A percentile compares a stretch with the other conserved stretches of the same genome.
These are phyloP conservation scores for Paedocypris micromegethes DNA, from an alignment of 2,797 vertebrate genomes.

Conservation along the genomic window DNA sequence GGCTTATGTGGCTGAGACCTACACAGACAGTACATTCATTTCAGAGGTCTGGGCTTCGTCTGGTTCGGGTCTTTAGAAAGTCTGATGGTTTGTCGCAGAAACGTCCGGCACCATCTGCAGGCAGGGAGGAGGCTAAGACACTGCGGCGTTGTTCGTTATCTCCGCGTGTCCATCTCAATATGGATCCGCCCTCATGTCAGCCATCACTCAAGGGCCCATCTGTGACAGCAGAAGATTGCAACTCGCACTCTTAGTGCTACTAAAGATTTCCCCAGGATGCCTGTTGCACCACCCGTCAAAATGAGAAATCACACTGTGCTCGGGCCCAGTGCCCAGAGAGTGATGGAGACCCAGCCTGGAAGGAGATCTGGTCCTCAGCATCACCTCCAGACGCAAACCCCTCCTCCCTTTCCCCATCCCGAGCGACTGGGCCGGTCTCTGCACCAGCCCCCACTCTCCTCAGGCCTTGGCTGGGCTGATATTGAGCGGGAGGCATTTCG, in stretches of 20 bases:
- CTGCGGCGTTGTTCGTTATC: constrained; percentile 47
- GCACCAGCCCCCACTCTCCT: constrained; percentile 22
- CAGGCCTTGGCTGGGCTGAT: constrained; percentile 52
- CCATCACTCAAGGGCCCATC: constrained; percentile 34
- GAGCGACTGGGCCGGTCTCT: neutral
- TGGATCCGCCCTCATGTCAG: constrained; percentile 24
- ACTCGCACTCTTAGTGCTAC: constrained; percentile 49
- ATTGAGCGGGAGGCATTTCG: constrained; percentile 63
- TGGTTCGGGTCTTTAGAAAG: constrained; percentile 30
- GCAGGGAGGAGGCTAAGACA: constrained; percentile 24
- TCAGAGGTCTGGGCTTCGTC: constrained; percentile 6
- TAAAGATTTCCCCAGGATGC: constrained; percentile 53
- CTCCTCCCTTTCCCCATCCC: constrained; percentile 10
- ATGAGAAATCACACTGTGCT: constrained; percentile 55
- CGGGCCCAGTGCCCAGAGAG: constrained; percentile 48
- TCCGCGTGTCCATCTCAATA: constrained; percentile 37
- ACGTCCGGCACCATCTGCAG: constrained; percentile 29
- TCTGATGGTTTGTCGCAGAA: constrained; percentile 11
- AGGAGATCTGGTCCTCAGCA: neutral
- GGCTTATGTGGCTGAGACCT: constrained; percentile 13
- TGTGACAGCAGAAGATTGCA: constrained; percentile 48
- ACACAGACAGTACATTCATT: constrained; percentile 25
- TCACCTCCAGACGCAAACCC: constrained; percentile 16
- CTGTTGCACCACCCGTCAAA: constrained; percentile 40
- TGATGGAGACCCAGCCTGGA: constrained; percentile 10